phyloP scores from a whole-genome alignment of 2,888 invertebrate genomes.

The Drosophila lacicola region DNA sequence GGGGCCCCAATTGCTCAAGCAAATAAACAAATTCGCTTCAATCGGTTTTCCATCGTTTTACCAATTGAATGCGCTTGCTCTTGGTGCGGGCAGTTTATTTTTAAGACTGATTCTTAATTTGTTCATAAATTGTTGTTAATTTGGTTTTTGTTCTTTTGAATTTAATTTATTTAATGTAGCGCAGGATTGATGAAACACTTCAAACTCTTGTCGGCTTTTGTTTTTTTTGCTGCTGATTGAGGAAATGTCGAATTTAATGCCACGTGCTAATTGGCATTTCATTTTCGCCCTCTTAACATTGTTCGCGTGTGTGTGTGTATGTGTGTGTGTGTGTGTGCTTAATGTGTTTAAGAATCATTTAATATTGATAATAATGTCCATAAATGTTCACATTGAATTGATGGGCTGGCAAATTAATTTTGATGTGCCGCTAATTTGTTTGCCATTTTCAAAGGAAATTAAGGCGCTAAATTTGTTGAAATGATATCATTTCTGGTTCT shows the following conservation, averaged over 20 bases:
- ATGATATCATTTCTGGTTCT: constrained; percentile 42
- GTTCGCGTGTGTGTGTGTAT: neutral
- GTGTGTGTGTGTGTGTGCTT: constrained; percentile 2
- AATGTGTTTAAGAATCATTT: constrained; percentile 69
- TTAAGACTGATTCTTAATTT: constrained; percentile 69
- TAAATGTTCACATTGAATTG: constrained; percentile 53
- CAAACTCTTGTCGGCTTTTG: constrained; percentile 31
- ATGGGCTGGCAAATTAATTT: constrained; percentile 52
- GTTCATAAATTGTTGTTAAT: constrained; percentile 77
- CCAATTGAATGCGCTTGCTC: constrained; percentile 17
- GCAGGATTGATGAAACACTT: constrained; percentile 75
- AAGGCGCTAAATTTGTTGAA: neutral
- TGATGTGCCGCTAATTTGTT: constrained; percentile 53
- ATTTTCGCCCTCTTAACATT: constrained; percentile 46
- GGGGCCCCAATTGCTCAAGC: constrained; percentile 75
- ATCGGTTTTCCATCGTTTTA: constrained; percentile 42
- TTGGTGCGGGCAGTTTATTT: constrained; percentile 61
- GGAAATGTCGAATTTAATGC: constrained; percentile 73
- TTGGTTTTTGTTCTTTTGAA: constrained; percentile 68
- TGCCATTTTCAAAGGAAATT: constrained; percentile 27
- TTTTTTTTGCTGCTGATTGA: constrained; percentile 60
- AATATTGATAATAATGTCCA: constrained; percentile 70
- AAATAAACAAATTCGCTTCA: constrained; percentile 73
- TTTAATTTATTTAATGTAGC: constrained; percentile 71
- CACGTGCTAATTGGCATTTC: constrained; percentile 57